Evolutionary conservation across 2,113 vertebrate genomes (phyloP).

Genomic region (Progne subis): DNA sequence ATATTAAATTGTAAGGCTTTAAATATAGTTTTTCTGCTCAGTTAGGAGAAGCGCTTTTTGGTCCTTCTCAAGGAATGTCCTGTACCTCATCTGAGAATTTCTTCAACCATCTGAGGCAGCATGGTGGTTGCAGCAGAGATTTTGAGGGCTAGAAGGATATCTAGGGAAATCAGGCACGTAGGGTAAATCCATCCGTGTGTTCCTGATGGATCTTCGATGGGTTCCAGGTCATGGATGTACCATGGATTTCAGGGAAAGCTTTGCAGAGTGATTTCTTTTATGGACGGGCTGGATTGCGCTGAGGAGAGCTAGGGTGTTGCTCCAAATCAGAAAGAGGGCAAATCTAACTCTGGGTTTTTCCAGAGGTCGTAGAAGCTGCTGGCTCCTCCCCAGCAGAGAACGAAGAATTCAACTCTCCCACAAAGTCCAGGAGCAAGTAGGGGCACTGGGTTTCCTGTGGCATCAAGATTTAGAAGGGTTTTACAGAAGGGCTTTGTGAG

Average conservation of each 20-base stretch:
- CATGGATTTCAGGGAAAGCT: background rate
- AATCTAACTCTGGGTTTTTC: background rate
- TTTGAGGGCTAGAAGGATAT: background rate
- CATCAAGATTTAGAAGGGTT: background rate
- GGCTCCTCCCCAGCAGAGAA: background rate
- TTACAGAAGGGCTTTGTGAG: background rate
- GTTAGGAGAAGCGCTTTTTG: background rate
- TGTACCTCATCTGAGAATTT: background rate
- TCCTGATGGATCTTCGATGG: background rate
- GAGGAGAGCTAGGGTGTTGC: background rate
- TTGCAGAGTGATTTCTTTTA: background rate
- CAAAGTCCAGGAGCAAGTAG: background rate
- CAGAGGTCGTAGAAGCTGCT: background rate
- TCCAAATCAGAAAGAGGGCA: background rate
- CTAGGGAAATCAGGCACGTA: background rate
- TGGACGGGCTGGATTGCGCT: no score
- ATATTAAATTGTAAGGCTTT: background rate
- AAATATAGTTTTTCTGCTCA: background rate
- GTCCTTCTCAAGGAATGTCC: background rate
- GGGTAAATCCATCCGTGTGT: background rate
- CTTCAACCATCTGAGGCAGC: background rate
- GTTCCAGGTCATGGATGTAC: background rate
- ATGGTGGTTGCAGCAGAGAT: fast-evolving
- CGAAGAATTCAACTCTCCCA: background rate
- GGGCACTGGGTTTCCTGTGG: background rate